Evolutionary conservation across 2,888 invertebrate species (phyloP), one percentile per base, ranked within the genome.

Genomic region (Junonia oenone): DNA sequence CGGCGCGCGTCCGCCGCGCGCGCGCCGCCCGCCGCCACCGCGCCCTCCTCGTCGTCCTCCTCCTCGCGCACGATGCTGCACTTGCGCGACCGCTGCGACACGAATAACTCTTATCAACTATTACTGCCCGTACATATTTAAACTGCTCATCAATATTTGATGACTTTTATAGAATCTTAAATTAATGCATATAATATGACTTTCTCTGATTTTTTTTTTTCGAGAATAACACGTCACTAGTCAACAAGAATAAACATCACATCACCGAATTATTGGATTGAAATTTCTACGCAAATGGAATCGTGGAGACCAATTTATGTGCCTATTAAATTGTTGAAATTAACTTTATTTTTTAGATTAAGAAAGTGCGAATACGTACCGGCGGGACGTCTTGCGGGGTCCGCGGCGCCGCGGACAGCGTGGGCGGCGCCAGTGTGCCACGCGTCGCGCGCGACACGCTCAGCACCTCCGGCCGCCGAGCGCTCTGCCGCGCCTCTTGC

Each of bases 11-110:
- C 67, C 91, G 87, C 91, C 92, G 58, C 92, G 94, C 55, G 92
- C 90, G 57, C 90, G 81, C 48, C 83, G 82, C 47, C 83, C 87
- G 57, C 91, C 91, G 66, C 91, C 92, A 70, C 65, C 91, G 91
- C 58, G 63, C 92, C 91, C 67, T 95, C 97, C 71, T 98, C 97
- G 73, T 96, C 95, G 71, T 97, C 97, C 68, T 98, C 98, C 77
- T 98, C 98, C 75, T 96, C 96, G 68, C 96, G 95, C 17, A 98
- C 97, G 69, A 98, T 97, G 72, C 97, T 97, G 86, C 97, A 98
- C 75, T 97, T 97, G 49, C 97, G 92, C 19, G 93, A 93, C 49
- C 96, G 91, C 91, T 93, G 81, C 31, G 22, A 55, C 14, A n/a
- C n/a, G n/a, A n/a, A n/a, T n/a, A n/a, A n/a, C n/a, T n/a, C n/a